Conservation (phyloP, 2,888 invertebrate genomes). For the Melitaea athalia region DNA sequence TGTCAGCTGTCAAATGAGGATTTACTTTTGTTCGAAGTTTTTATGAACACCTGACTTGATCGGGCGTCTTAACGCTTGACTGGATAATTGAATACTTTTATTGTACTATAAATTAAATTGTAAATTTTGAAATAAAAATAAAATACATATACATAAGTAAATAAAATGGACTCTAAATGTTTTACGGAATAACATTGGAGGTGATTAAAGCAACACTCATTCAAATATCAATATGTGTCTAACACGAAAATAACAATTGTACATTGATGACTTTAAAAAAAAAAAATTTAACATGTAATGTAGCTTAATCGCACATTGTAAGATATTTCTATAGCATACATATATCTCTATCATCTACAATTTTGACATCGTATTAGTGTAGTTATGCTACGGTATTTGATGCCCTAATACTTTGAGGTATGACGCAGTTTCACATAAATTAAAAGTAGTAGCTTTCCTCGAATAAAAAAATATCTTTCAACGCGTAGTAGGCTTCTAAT, state of each 20-base stretch:
- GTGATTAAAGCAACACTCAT: slow-evolving; percentile 9
- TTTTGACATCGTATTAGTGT: no score
- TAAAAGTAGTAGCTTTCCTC: no score
- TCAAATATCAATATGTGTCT: slow-evolving; percentile 6
- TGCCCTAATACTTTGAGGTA: no score
- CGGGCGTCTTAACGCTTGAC: slow-evolving; percentile 26
- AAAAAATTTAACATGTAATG: not conserved
- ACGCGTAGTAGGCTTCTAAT: no score
- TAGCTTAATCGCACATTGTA: not conserved
- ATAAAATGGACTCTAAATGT: not conserved
- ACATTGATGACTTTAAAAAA: not conserved
- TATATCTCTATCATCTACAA: no score
- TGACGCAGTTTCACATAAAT: no score
- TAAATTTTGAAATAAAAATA: not conserved
- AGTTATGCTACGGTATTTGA: no score
- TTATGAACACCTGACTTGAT: slow-evolving; percentile 34
- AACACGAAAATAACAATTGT: not conserved
- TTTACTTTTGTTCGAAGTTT: slow-evolving; percentile 42
- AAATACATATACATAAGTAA: not conserved
- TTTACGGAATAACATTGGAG: not conserved
- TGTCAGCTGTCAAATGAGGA: slow-evolving; percentile 48
- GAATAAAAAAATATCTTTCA: no score
- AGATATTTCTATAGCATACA: no score
- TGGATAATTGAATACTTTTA: slow-evolving; percentile 13
- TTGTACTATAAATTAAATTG: not conserved